These are phyloP conservation scores for Cyclopterus lumpus DNA, from an alignment of 2,797 vertebrate species.

Conservation along the genomic window DNA sequence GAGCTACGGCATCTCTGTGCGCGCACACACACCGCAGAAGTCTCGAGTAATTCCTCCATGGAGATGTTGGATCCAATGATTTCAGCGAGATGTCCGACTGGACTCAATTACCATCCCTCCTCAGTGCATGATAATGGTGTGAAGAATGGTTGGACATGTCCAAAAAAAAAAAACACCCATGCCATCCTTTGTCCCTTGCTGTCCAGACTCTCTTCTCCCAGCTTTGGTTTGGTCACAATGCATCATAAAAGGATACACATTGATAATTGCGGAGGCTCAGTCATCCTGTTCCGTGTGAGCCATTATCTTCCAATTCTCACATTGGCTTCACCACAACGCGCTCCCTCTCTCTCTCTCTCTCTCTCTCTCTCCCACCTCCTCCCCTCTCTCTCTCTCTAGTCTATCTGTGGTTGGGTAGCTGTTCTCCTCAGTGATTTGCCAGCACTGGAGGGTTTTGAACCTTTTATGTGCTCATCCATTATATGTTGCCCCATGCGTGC, in stretches of 20 bases:
- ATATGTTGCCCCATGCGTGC: constrained; percentile 32
- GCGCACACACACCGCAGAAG: constrained; percentile 51
- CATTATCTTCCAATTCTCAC: constrained; percentile 72
- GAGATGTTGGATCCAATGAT: constrained; percentile 57
- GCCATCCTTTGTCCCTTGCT: constrained; percentile 52
- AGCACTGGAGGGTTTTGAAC: constrained; percentile 54
- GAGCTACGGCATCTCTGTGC: constrained; percentile 64
- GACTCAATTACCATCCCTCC: constrained; percentile 53
- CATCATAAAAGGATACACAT: constrained; percentile 59
- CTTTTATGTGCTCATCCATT: constrained; percentile 57
- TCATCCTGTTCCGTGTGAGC: constrained; percentile 53
- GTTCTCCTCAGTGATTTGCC: constrained; percentile 65
- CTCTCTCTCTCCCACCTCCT: constrained; percentile 31
- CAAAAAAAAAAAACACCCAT: constrained; percentile 39
- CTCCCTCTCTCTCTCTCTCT: constrained; percentile 17
- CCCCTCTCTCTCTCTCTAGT: constrained; percentile 25
- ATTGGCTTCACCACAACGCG: constrained; percentile 67
- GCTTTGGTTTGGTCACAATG: constrained; percentile 51
- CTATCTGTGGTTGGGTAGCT: constrained; percentile 66
- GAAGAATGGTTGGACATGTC: constrained; percentile 54
- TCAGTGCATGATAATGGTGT: constrained; percentile 42
- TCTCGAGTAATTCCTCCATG: constrained; percentile 70
- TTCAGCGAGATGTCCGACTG: constrained; percentile 50
- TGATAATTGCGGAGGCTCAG: constrained; percentile 62
- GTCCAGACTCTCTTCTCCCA: constrained; percentile 46